Evolutionary conservation across 2,888 invertebrate species (phyloP).

Genomic region (Cataglyphis albicans): DNA sequence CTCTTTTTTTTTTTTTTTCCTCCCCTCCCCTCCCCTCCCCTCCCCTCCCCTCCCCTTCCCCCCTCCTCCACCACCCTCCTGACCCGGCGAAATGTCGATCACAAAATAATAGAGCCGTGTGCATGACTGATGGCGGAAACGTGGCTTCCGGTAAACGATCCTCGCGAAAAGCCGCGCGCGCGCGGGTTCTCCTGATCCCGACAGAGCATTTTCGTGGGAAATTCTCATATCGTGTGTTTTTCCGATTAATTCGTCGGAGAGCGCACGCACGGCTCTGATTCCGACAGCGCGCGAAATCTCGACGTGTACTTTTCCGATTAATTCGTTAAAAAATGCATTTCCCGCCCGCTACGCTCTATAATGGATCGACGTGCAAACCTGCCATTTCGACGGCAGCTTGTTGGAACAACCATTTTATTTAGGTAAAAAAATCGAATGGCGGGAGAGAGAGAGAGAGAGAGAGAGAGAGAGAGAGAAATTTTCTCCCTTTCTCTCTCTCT

Average conservation of each 20-base stretch:
- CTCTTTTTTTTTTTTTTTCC: no score
- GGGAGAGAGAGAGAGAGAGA: not conserved
- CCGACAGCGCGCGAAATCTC: conserved; percentile 51
- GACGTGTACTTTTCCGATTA: conserved; percentile 51
- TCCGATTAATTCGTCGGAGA: conserved; percentile 53
- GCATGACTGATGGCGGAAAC: conserved; percentile 60
- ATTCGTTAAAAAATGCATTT: conserved; percentile 52
- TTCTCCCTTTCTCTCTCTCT: no score
- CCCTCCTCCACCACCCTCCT: not conserved
- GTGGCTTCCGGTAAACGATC: conserved; percentile 59
- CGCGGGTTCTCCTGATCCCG: conserved; percentile 42
- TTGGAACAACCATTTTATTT: conserved; percentile 37
- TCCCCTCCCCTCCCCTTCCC: no score
- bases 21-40: no score
- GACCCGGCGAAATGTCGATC: conserved; percentile 58
- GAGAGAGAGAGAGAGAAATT: no score
- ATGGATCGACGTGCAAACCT: conserved; percentile 27
- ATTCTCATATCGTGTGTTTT: conserved; percentile 50
- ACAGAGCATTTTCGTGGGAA: conserved; percentile 34
- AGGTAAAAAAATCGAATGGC: conserved; percentile 39
- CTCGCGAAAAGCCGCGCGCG: conserved; percentile 40
- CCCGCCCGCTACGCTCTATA: conserved; percentile 24
- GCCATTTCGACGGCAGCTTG: conserved; percentile 7
- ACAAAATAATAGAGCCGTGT: conserved; percentile 63
- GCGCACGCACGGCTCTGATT: conserved; percentile 35